A percentile compares a stretch with the other conserved stretches of the same genome.
These are phyloP conservation scores for Aleiodes testaceus DNA, from an alignment of 2,888 invertebrate species.

Conservation along the genomic window DNA sequence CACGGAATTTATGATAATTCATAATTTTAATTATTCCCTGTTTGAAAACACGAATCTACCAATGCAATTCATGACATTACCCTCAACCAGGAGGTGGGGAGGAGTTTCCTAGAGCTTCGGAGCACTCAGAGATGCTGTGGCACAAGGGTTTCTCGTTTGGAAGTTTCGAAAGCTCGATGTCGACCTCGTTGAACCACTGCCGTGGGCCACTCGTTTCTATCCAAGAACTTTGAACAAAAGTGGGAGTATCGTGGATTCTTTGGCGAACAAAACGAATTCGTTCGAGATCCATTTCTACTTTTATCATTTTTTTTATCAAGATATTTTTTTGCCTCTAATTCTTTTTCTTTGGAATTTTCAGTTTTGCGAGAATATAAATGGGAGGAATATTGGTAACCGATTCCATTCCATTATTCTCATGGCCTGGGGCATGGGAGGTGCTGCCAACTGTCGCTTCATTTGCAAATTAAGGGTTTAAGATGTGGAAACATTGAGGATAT, in stretches of 20 bases:
- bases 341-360: background rate
- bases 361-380: background rate
- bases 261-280: slow-evolving; percentile 6
- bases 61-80: background rate
- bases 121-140: slow-evolving; percentile 20
- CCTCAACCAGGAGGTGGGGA: background rate
- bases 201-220: background rate
- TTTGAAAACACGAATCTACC: slow-evolving; percentile 3
- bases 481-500: background rate
- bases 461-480: background rate
- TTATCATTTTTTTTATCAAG: background rate
- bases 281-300: slow-evolving; percentile 22
- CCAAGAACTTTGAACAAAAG: background rate
- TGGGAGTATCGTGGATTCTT: slow-evolving; percentile 11
- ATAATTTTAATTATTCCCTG: background rate
- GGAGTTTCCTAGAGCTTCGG: background rate
- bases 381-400: background rate
- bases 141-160: slow-evolving; percentile 27
- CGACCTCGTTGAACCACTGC: slow-evolving; percentile 21
- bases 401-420: background rate
- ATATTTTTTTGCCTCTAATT: background rate
- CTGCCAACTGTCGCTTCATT: background rate
- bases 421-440: background rate
- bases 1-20: background rate
- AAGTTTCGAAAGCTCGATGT: slow-evolving; percentile 21